These are phyloP conservation scores for Strigamia maritima DNA, from an alignment of 2,888 invertebrate species.

Conservation along the genomic window DNA sequence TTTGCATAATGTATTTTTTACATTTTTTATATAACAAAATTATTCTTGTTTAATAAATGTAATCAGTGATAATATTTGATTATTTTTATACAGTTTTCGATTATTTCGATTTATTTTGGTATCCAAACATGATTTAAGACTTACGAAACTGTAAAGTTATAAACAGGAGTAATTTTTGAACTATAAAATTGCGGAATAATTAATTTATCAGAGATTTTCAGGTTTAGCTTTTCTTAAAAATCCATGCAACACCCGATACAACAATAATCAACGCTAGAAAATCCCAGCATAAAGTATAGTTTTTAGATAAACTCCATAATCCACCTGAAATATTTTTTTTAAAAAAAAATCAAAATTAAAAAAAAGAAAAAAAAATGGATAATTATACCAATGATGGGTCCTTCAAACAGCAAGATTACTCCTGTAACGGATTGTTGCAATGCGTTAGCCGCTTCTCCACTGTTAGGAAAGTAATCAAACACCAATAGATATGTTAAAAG, in stretches of 20 bases:
- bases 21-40: neutral
- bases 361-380: neutral
- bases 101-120: no score
- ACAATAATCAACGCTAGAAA: neutral
- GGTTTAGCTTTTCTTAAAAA: neutral
- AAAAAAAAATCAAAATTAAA: neutral
- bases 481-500: neutral
- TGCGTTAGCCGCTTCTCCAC: neutral
- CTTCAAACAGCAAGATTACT: neutral
- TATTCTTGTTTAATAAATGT: neutral
- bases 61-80: neutral
- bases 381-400: neutral
- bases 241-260: neutral
- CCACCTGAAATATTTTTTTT: conserved; percentile 10
- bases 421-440: neutral
- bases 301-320: neutral
- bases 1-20: neutral
- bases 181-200: no score
- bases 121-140: no score
- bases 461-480: neutral
- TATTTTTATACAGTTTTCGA: no score
- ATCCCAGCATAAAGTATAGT: neutral
- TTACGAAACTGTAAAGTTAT: no score
- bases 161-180: no score
- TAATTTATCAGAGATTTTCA: neutral